These are phyloP conservation scores for Melierax canorus DNA, from an alignment of 2,113 vertebrate species.

Conservation along the genomic window DNA sequence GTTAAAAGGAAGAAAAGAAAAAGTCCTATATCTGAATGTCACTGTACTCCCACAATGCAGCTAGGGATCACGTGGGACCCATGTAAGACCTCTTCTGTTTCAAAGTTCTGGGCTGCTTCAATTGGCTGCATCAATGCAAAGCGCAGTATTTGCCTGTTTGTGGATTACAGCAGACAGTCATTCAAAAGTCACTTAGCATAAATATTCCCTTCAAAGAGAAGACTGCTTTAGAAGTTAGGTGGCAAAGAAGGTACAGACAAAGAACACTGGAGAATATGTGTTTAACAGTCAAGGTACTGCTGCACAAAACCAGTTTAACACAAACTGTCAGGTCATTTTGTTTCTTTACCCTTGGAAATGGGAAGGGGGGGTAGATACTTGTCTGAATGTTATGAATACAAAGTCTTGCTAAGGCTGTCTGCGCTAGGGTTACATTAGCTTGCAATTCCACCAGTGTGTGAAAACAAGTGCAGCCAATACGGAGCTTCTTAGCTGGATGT, in stretches of 20 bases:
- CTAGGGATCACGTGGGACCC: accelerated
- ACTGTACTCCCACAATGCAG: not conserved
- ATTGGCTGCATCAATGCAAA: not conserved
- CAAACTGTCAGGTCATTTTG: not conserved
- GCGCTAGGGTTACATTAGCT: not conserved
- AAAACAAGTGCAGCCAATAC: not conserved
- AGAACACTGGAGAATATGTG: not conserved
- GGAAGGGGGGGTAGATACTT: not conserved
- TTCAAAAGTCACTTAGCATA: not conserved
- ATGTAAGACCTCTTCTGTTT: not conserved
- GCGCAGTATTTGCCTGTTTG: not conserved
- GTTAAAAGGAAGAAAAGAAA: not conserved
- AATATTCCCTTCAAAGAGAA: not conserved
- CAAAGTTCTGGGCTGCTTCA: not conserved
- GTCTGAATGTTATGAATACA: not conserved
- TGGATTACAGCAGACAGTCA: not conserved
- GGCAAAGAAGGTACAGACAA: not conserved
- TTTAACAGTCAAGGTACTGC: not conserved
- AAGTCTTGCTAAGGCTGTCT: not conserved
- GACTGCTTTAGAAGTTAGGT: not conserved
- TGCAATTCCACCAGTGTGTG: accelerated
- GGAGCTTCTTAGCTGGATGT: not conserved
- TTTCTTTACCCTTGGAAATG: not conserved
- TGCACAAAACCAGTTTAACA: not conserved
- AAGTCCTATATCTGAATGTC: not conserved